Percentiles rank a stretch among this genome's conserved stretches.
phyloP scores from a whole-genome alignment of 2,888 invertebrate species.

The Eledona agricola region DNA sequence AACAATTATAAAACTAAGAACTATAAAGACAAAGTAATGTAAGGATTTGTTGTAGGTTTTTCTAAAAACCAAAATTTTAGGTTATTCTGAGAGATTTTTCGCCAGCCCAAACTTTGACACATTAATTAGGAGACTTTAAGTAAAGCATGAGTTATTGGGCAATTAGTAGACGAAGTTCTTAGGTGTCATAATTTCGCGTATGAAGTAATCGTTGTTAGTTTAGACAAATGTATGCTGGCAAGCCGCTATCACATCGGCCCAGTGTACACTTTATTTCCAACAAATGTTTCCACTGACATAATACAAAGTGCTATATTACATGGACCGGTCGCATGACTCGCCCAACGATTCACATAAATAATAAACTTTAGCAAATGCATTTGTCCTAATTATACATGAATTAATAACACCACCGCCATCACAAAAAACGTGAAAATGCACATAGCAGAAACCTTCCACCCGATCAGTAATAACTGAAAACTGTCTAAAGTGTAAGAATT shows the following conservation, averaged over 20 bases:
- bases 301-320: slow-evolving; percentile 50
- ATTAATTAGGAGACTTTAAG: slow-evolving; percentile 26
- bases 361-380: slow-evolving; percentile 53
- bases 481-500: too few relatives aligned
- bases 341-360: slow-evolving; percentile 51
- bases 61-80: too few relatives aligned
- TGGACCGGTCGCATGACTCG: slow-evolving; percentile 39
- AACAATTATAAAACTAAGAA: too few relatives aligned
- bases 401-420: slow-evolving; percentile 44
- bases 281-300: slow-evolving; percentile 54
- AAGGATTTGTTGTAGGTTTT: too few relatives aligned
- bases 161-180: slow-evolving; percentile 36
- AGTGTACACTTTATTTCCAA: slow-evolving; percentile 51
- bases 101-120: slow-evolving; percentile 8
- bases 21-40: too few relatives aligned
- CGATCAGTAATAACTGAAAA: too few relatives aligned
- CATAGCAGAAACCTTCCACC: too few relatives aligned
- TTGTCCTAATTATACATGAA: slow-evolving; percentile 53
- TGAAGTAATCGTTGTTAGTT: slow-evolving; percentile 38
- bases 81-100: too few relatives aligned
- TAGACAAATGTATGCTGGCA: slow-evolving; percentile 45
- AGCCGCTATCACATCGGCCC: slow-evolving; percentile 50
- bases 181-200: slow-evolving; percentile 40
- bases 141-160: slow-evolving; percentile 32
- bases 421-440: slow-evolving; percentile 17